Evolutionary conservation across 2,113 vertebrate genomes (phyloP).

Genomic region (Tapirus terrestris): DNA sequence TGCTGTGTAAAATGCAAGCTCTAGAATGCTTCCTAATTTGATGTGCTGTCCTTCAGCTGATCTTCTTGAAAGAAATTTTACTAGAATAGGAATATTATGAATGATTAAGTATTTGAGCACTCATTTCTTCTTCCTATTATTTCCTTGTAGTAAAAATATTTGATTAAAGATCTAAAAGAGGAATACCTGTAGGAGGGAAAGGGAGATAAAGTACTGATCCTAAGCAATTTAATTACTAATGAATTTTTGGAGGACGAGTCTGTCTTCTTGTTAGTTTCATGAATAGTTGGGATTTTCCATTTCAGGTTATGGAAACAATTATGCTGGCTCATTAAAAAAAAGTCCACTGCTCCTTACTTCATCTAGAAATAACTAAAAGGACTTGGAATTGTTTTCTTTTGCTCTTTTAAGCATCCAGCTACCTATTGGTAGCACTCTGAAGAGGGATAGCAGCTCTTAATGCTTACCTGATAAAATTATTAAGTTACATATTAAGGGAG

Average conservation of each 20-base stretch:
- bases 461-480: background rate
- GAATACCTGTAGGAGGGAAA: slow-evolving; percentile 57
- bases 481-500: background rate
- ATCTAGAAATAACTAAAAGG: slow-evolving; percentile 47
- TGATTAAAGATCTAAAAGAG: slow-evolving; percentile 69
- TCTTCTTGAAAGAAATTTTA: background rate
- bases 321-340: slow-evolving; percentile 69
- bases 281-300: slow-evolving; percentile 76
- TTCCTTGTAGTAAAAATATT: slow-evolving; percentile 56
- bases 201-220: slow-evolving; percentile 60
- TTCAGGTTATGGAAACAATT: slow-evolving; percentile 76
- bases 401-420: background rate
- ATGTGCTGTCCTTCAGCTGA: background rate
- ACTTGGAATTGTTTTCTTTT: background rate
- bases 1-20: background rate
- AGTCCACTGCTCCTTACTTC: slow-evolving; percentile 69
- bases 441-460: background rate
- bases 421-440: background rate
- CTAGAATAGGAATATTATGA: background rate
- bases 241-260: slow-evolving; percentile 74
- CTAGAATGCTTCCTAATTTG: background rate
- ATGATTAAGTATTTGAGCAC: background rate
- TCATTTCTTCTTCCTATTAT: background rate
- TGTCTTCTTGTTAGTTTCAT: slow-evolving; percentile 79
- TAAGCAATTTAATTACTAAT: slow-evolving; percentile 76